Base-by-base conservation (phyloP, 64 coral and sea anemone genomes). In the Montipora sp. region DNA sequence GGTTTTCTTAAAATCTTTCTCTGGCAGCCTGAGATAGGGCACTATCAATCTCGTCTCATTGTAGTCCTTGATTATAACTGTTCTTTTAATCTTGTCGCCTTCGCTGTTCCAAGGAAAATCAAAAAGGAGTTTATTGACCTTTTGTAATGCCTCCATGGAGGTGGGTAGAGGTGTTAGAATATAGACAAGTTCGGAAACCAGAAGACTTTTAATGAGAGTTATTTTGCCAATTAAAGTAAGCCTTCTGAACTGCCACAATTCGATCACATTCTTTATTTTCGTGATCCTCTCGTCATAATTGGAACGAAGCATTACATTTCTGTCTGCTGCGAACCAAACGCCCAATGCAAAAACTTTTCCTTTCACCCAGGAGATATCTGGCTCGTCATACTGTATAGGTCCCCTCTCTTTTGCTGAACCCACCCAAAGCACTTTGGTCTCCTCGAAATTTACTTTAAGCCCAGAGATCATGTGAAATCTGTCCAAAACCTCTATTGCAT, bases 261-360 rank as follows among this genome's bases (percentile, higher is more conserved):
- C n/a, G 6, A 73, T 73, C 23, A 73, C 71, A 73, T 73, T 73
- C 10, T 73, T 73, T 73, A 73, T 73, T 73, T 73, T 73, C 71
- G 19, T 36, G 27, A 23, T 73, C 71, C 71, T 73, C 27, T 73
- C 23, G 20, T 73, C 23, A 19, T 36, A 73, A 9, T 23, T 23
- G 71, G 71, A 24, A 73, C 71, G 24, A 22, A 73, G 71, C 71
- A 73, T 73, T 73, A 73, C 71, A 24, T 73, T 73, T 73, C 71
- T 73, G n/a, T 73, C 71, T 36, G 71, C n/a, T 24, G 20, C n/a
- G 6, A 73, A 73, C 69, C 69, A 73, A 24, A 73, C 24, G 21
- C 69, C 69, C 7, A 73, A 4, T 16, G 19, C 19, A 73, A 66
- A 66, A 66, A 13, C 16, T 66, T 14, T 18, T 14, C 61, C 16